Evolutionary conservation across 2,888 invertebrate species (phyloP).

Genomic region (Baccha elongata): DNA sequence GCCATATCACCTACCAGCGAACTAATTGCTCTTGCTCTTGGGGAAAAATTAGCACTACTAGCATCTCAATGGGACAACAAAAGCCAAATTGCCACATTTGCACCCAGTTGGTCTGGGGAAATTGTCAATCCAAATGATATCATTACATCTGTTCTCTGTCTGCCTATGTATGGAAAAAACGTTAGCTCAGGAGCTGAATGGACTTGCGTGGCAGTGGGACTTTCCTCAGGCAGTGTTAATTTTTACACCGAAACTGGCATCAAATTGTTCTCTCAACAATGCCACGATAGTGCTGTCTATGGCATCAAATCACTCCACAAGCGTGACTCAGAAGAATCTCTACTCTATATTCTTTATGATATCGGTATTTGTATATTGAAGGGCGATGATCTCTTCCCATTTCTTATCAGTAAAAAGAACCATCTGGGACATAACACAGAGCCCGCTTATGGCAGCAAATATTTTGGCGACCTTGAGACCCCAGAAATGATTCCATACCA

Average conservation of each 20-base stretch:
- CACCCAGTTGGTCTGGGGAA: constrained; percentile 84
- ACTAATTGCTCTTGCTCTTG: constrained; percentile 86
- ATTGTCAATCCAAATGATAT: constrained; percentile 83
- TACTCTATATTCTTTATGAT: constrained; percentile 82
- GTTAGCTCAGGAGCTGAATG: constrained; percentile 90
- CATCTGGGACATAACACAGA: constrained; percentile 25
- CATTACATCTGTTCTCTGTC: constrained; percentile 82
- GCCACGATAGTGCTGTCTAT: constrained; percentile 91
- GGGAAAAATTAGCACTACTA: constrained; percentile 86
- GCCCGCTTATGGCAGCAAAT: constrained; percentile 43
- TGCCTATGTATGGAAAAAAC: constrained; percentile 82
- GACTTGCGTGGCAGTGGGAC: constrained; percentile 95
- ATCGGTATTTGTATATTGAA: constrained; percentile 90
- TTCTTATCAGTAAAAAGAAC: constrained; percentile 89
- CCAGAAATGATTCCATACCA: constrained; percentile 86
- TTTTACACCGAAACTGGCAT: constrained; percentile 95
- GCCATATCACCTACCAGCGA: constrained; percentile 90
- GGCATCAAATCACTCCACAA: constrained; percentile 89
- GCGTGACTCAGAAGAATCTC: constrained; percentile 77
- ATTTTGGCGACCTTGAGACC: constrained; percentile 73
- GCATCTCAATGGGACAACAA: constrained; percentile 85
- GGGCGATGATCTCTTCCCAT: constrained; percentile 88
- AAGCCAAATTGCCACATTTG: constrained; percentile 82
- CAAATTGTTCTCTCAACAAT: constrained; percentile 90
- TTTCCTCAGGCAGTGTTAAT: constrained; percentile 91